These are phyloP conservation scores for Platycheirus rosarum DNA, from an alignment of 2,888 invertebrate species.

Conservation along the genomic window DNA sequence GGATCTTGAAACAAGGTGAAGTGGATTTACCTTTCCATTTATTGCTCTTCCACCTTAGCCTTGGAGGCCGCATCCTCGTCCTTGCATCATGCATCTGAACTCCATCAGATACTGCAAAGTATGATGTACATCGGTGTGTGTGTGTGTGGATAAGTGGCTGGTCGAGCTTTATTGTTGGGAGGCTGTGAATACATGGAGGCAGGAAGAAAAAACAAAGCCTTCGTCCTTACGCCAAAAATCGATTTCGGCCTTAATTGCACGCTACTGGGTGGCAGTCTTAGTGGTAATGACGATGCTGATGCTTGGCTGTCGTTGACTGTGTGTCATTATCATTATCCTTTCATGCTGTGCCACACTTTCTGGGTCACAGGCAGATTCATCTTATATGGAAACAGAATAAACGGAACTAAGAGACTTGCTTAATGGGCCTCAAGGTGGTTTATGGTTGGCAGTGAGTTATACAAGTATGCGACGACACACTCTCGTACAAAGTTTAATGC, in stretches of 20 bases:
- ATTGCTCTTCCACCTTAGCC: conserved; percentile 51
- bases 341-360: conserved; percentile 63
- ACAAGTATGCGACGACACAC: conserved; percentile 10
- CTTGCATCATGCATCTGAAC: conserved; percentile 22
- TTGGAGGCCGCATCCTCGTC: conserved; percentile 38
- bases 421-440: conserved; percentile 65
- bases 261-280: conserved; percentile 18
- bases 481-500: not conserved
- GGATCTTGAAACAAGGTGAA: conserved; percentile 64
- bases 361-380: conserved; percentile 69
- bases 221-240: conserved; percentile 64
- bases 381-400: conserved; percentile 51
- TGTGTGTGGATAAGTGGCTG: not conserved
- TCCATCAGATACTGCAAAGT: conserved; percentile 5
- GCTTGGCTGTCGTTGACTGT: conserved; percentile 53
- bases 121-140: not conserved
- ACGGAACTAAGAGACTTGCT: conserved; percentile 60
- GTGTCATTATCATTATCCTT: conserved; percentile 69
- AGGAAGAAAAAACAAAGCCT: conserved; percentile 39
- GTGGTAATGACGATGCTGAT: conserved; percentile 27
- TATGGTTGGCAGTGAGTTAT: conserved; percentile 42
- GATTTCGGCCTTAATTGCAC: conserved; percentile 68
- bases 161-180: not conserved
- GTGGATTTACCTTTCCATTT: conserved; percentile 44
- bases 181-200: not conserved